Evolutionary conservation across 2,888 invertebrate genomes (phyloP), one percentile per base, ranked within the genome.

Genomic region (Andrena praecox): DNA sequence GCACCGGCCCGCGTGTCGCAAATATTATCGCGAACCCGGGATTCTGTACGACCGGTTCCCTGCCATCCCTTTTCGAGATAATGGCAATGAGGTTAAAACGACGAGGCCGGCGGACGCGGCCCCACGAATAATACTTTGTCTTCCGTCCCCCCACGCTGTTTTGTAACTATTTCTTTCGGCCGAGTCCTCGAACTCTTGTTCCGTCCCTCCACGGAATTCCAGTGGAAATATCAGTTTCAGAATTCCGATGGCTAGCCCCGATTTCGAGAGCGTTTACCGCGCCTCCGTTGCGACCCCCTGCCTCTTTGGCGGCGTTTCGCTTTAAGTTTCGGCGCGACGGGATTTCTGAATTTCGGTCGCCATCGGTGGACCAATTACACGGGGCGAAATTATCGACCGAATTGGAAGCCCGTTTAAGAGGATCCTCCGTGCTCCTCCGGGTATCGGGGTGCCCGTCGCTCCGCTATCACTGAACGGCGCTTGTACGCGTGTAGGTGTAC

Each of bases 21-120:
- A 82, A 86, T 84, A 88, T 87, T 82, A 87, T 88, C 87, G 74
- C 82, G 78, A 82, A 82, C 82, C 77, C 59, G 54, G 73, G 84
- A 87, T 85, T 78, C 84, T 78, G 80, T 67, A 77, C 84, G 87
- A 84, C 80, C 84, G 85, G 84, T 80, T 86, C 72, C 62, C 71
- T 12, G 27, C 48, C 54, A 63, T 75, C 72, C 84, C 68, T 82
- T 35, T 74, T 54, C 81, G 81, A 81, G 85, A 85, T 81, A 85
- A 85, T 84, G 84, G 75, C 72, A 64, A 72, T 69, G 68, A 27
- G 73, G 52, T 72, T 63, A 62, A 78, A 84, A 77, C 84, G 83
- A 82, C 56, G 54, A 52, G 35, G 33, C 59, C 59, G 12, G 59
- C n/a, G 52, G 50, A 12, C 33, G 10, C 66, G 31, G 52, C 50